phyloP scores from a whole-genome alignment of 2,888 invertebrate genomes.

The Idaea biselata region DNA sequence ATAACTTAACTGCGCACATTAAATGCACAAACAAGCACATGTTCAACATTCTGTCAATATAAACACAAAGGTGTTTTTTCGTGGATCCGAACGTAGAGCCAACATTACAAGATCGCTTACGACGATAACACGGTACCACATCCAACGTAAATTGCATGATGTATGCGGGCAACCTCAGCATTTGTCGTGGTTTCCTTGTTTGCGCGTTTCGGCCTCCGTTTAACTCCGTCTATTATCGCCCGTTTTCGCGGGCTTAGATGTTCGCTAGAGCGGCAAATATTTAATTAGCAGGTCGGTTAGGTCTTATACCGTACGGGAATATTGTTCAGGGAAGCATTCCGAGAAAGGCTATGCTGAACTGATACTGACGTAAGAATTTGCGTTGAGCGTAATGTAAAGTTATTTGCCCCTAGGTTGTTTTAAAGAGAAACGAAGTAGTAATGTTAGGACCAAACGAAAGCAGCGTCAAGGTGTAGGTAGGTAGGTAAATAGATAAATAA shows the following conservation, averaged over 20 bases:
- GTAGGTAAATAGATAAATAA: too few relatives aligned
- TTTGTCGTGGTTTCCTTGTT: constrained; percentile 17
- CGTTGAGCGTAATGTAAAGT: background rate
- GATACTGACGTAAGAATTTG: background rate
- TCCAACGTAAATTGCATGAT: constrained; percentile 7
- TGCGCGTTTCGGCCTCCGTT: constrained; percentile 11
- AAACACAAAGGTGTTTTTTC: too few relatives aligned
- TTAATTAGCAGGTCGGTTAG: constrained; percentile 67
- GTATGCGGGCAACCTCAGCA: constrained; percentile 7
- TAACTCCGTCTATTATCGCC: constrained; percentile 17
- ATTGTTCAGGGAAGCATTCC: constrained; percentile 58
- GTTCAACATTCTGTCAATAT: too few relatives aligned
- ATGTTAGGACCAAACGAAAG: background rate
- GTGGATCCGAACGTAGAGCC: too few relatives aligned
- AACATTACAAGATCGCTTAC: background rate
- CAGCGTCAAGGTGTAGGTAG: too few relatives aligned
- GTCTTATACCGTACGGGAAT: constrained; percentile 43
- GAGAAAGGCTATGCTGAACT: constrained; percentile 17
- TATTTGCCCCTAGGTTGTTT: background rate
- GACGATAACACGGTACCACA: background rate
- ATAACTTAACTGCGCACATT: too few relatives aligned
- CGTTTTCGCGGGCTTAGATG: constrained; percentile 48
- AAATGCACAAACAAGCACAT: too few relatives aligned
- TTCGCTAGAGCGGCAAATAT: constrained; percentile 57
- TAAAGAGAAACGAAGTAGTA: background rate